A percentile compares a stretch with the other conserved stretches of the same genome.
These are phyloP conservation scores for Bombus confusus DNA, from an alignment of 1,140 invertebrate genomes.

Conservation along the genomic window DNA sequence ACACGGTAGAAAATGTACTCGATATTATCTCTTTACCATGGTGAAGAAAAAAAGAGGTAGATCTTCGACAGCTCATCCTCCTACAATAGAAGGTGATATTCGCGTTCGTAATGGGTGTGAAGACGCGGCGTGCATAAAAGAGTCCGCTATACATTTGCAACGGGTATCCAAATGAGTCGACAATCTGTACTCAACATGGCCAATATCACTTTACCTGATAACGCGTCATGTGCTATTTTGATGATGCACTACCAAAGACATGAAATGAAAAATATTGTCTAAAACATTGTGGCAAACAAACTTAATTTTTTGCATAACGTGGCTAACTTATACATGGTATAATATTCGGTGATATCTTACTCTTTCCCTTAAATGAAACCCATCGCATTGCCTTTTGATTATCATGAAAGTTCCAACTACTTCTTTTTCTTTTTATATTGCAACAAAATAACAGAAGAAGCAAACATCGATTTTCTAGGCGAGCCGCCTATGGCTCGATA, in stretches of 20 bases:
- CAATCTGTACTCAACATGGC: neutral
- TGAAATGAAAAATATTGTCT: neutral
- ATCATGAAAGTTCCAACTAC: neutral
- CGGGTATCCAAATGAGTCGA: neutral
- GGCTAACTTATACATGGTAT: neutral
- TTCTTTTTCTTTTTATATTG: neutral
- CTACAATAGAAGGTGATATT: constrained; percentile 13
- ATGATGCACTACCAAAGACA: neutral
- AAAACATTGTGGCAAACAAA: constrained; percentile 10
- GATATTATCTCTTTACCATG: neutral
- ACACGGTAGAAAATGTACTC: neutral
- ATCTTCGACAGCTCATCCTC: neutral
- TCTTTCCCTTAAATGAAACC: neutral
- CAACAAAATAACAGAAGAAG: neutral
- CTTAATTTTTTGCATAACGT: neutral
- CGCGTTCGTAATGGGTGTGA: neutral
- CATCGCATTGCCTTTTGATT: neutral
- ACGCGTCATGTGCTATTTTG: constrained; percentile 3
- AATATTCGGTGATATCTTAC: neutral
- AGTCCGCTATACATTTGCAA: neutral
- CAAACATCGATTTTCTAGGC: neutral
- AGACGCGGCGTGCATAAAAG: neutral
- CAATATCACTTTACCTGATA: constrained; percentile 24
- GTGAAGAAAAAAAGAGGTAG: neutral
- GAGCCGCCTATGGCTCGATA: constrained; percentile 60